phyloP scores from a whole-genome alignment of 2,113 vertebrate species.

The Psilopogon haemacephalus region DNA sequence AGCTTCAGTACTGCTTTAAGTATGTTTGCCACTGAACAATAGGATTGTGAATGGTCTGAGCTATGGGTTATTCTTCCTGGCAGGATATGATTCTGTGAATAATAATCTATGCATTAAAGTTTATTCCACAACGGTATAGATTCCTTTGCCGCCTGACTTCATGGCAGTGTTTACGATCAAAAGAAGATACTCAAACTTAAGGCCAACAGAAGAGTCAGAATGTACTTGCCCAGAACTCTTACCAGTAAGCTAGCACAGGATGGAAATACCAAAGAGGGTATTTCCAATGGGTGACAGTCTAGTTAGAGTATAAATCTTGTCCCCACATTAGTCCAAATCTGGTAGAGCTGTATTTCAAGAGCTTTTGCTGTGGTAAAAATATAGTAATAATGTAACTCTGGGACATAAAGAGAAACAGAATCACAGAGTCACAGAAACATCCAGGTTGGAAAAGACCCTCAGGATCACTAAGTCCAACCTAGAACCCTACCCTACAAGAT shows the following conservation, averaged over 20 bases:
- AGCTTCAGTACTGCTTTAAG: neutral
- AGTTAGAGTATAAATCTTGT: neutral
- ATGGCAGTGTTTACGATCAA: neutral
- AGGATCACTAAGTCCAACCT: too few species aligned
- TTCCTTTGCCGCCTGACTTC: neutral
- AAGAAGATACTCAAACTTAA: neutral
- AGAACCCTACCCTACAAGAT: too few species aligned
- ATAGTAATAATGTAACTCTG: neutral
- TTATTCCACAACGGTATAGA: neutral
- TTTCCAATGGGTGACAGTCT: neutral
- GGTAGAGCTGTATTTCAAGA: neutral
- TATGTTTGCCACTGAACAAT: neutral
- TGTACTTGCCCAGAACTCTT: neutral
- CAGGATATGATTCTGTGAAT: too few species aligned
- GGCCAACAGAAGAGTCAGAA: neutral
- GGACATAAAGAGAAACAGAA: neutral
- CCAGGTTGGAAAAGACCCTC: too few species aligned
- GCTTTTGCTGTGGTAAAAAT: neutral
- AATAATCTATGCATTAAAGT: neutral
- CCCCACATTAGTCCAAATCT: neutral
- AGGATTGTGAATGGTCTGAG: neutral
- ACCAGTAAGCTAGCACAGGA: neutral
- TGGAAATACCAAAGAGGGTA: fast-evolving
- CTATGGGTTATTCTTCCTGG: neutral
- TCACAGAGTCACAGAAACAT: too few species aligned